Percentiles rank a stretch among this genome's conserved stretches.
These are phyloP conservation scores for Saguinus midas DNA, from an alignment of 2,113 vertebrate genomes.

Conservation along the genomic window DNA sequence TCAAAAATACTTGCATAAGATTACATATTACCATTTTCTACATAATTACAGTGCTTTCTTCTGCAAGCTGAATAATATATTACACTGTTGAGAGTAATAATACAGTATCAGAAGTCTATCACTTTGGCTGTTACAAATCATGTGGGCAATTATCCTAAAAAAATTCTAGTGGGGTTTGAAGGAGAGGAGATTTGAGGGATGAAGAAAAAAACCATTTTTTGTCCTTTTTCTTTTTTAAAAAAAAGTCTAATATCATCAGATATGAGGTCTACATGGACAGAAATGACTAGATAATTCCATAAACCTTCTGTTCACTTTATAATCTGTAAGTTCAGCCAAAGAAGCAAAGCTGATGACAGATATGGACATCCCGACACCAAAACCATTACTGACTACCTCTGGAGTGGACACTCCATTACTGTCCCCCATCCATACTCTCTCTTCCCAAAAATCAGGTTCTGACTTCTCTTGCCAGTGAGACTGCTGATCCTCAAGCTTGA, in stretches of 20 bases:
- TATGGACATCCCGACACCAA: background rate
- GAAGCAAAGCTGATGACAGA: background rate
- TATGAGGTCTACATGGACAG: background rate
- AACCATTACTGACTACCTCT: background rate
- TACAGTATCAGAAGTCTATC: background rate
- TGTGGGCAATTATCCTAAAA: background rate
- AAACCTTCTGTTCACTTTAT: constrained; percentile 2
- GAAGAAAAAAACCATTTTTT: constrained; percentile 20
- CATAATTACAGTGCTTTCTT: constrained; percentile 24
- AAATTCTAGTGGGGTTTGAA: constrained; percentile 4
- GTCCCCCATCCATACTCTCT: background rate
- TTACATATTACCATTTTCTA: background rate
- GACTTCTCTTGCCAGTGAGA: background rate
- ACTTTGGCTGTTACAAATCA: constrained; percentile 14
- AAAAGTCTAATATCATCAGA: background rate
- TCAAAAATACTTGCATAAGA: constrained; percentile 42
- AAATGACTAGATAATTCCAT: constrained; percentile 31
- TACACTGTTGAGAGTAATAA: background rate
- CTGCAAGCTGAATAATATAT: background rate
- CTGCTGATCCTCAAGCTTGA: background rate
- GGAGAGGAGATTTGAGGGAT: background rate
- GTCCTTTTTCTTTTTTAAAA: background rate
- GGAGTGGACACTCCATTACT: background rate
- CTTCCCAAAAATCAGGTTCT: constrained; percentile 16
- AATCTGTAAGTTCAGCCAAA: background rate